Evolutionary conservation across 1,140 invertebrate genomes (phyloP), one percentile per base, ranked within the genome.

Genomic region (Eciton burchellii): DNA sequence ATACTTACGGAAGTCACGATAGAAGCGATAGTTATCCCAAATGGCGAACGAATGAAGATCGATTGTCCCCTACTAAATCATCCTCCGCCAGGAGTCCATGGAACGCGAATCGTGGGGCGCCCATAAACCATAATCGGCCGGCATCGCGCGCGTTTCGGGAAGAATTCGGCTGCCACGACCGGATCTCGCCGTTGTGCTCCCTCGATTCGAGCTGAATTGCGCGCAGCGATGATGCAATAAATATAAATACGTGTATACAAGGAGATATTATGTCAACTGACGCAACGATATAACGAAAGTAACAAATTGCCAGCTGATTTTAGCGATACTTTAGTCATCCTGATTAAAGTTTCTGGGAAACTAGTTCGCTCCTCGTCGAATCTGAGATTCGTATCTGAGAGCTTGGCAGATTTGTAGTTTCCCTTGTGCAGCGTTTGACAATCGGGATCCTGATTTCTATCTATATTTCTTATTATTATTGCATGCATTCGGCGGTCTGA

Each of bases 41-140:
- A 81, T 57, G 82, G 60, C 84, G 82, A 86, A 88, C 88, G 87
- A 92, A 92, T 91, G 89, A 91, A 91, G 91, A 92, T 91, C 87
- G 82, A 92, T 87, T 86, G 90, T 62, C 79, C 84, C 79, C 66
- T 62, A 59, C 41, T 70, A 86, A 85, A 85, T 84, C 57, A 86
- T 86, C 88, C 83, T 66, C 43, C n/a, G 35, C 29, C 14, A 26
- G 29, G 60, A 54, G 62, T 66, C 52, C 82, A 56, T 54, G 16
- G 65, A 49, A 47, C 83, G 82, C 60, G 76, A 82, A 84, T 85
- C 82, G 65, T 35, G 68, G 63, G 47, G 16, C 35, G 57, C n/a
- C 81, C 59, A 72, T 86, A 83, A 83, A 84, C 71, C 60, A 82
- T 83, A 84, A 84, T 57, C 54, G 63, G 49, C 62, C 68, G 26